These are phyloP conservation scores for Oeneis ivallda DNA, from an alignment of 2,888 invertebrate genomes.

Conservation along the genomic window DNA sequence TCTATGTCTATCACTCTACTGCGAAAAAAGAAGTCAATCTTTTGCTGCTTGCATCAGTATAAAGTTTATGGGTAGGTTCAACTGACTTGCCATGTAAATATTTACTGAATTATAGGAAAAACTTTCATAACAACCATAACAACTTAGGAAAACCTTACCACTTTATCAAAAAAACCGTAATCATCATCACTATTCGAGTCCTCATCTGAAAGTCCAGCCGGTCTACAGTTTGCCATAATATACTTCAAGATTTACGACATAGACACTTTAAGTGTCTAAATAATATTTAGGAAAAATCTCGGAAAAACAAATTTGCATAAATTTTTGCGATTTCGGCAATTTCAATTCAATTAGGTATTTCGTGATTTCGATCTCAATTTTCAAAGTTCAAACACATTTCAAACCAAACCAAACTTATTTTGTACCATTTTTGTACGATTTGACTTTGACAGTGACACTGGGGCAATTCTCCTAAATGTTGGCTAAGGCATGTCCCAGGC, in stretches of 20 bases:
- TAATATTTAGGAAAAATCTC: not conserved
- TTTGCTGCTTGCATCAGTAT: too few species aligned
- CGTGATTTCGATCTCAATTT: not conserved
- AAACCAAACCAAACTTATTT: too few species aligned
- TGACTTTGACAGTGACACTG: too few species aligned
- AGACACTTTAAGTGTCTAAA: too few species aligned
- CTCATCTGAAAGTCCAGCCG: slow-evolving; percentile 70
- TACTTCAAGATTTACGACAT: not conserved
- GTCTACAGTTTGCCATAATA: slow-evolving; percentile 50
- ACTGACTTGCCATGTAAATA: not conserved
- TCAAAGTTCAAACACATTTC: too few species aligned
- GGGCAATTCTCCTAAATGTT: too few species aligned
- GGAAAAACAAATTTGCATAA: not conserved
- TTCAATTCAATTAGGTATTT: not conserved
- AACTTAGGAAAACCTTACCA: slow-evolving; percentile 52
- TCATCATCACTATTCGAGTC: slow-evolving; percentile 71
- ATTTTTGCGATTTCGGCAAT: not conserved
- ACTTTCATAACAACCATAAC: not conserved
- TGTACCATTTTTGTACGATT: too few species aligned
- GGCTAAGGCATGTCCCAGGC: too few species aligned
- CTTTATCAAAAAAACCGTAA: slow-evolving; percentile 63
- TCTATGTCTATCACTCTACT: too few species aligned
- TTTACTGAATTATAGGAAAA: not conserved
- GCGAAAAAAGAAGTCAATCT: too few species aligned
- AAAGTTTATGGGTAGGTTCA: not conserved